Evolutionary conservation across 2,888 invertebrate species (phyloP).

Genomic region (Leucoptera coffeella): DNA sequence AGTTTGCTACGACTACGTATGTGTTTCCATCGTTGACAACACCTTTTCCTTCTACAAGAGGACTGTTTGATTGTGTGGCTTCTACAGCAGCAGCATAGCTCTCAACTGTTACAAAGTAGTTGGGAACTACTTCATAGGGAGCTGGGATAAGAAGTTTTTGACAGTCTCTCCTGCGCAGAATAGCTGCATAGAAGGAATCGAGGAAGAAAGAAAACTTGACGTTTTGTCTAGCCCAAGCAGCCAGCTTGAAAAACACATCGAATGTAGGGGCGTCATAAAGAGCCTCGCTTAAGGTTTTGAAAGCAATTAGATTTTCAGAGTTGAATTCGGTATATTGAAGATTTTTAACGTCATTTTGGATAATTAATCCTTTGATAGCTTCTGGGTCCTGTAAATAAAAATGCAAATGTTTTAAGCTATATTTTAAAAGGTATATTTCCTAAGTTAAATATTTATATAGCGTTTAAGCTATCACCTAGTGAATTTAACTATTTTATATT

Average conservation of each 20-base stretch:
- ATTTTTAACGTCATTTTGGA: constrained; percentile 20
- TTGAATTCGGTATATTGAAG: constrained; percentile 35
- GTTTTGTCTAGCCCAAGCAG: constrained; percentile 53
- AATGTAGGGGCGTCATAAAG: constrained; percentile 53
- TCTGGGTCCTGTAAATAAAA: constrained; percentile 16
- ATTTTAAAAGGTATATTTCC: too few relatives aligned
- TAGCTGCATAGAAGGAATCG: constrained; percentile 54
- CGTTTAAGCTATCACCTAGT: too few relatives aligned
- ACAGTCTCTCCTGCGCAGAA: constrained; percentile 53
- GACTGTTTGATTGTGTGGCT: background rate
- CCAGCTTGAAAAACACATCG: constrained; percentile 49
- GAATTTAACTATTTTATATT: too few relatives aligned
- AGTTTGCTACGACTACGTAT: constrained; percentile 29
- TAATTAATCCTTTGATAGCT: constrained; percentile 17
- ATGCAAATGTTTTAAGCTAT: too few relatives aligned
- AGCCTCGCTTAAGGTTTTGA: constrained; percentile 32
- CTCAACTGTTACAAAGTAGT: constrained; percentile 59
- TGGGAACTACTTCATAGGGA: constrained; percentile 61
- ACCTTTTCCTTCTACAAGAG: constrained; percentile 15
- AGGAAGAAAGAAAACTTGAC: constrained; percentile 59
- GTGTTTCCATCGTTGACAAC: constrained; percentile 27
- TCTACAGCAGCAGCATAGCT: constrained; percentile 11
- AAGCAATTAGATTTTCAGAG: constrained; percentile 18
- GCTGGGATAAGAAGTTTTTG: constrained; percentile 56
- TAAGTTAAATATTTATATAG: too few relatives aligned